These are phyloP conservation scores for Mormyrops attenuatus DNA, from an alignment of 2,797 vertebrate genomes.

Conservation along the genomic window DNA sequence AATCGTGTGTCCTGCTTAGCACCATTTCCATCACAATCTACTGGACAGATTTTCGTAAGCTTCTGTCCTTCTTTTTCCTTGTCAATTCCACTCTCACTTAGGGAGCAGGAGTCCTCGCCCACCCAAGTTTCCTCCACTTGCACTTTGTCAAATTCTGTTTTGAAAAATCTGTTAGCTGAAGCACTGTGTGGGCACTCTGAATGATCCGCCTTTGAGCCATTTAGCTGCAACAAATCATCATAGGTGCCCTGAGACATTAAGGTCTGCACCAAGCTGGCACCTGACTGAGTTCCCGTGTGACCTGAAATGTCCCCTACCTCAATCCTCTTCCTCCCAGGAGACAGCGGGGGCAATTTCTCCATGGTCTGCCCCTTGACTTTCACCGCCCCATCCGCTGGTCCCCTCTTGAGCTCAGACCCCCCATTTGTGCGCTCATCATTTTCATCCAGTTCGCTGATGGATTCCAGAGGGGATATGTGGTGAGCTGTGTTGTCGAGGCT, in stretches of 20 bases:
- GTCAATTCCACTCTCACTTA: not conserved
- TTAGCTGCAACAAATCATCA: not conserved
- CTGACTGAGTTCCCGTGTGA: not conserved
- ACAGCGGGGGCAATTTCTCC: not conserved
- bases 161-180: conserved; percentile 2
- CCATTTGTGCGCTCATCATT: conserved; percentile 16
- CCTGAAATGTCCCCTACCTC: not conserved
- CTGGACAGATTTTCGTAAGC: not conserved
- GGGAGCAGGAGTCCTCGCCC: not conserved
- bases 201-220: conserved; percentile 14
- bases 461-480: conserved; percentile 29
- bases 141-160: conserved; percentile 5
- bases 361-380: conserved; percentile 5
- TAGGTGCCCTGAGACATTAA: not conserved
- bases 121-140: not conserved
- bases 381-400: conserved; percentile 27
- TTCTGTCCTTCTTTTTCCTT: not conserved
- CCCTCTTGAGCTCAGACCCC: conserved; percentile 10
- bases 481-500: conserved; percentile 17
- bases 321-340: not conserved
- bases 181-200: conserved; percentile 10
- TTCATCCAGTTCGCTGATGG: conserved; percentile 37
- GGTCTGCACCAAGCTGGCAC: not conserved
- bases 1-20: not conserved
- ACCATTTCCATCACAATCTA: not conserved